Base-by-base conservation (phyloP, 30 jellyfish, hydroid and myxozoan genomes). In the Morbakka virulenta region DNA sequence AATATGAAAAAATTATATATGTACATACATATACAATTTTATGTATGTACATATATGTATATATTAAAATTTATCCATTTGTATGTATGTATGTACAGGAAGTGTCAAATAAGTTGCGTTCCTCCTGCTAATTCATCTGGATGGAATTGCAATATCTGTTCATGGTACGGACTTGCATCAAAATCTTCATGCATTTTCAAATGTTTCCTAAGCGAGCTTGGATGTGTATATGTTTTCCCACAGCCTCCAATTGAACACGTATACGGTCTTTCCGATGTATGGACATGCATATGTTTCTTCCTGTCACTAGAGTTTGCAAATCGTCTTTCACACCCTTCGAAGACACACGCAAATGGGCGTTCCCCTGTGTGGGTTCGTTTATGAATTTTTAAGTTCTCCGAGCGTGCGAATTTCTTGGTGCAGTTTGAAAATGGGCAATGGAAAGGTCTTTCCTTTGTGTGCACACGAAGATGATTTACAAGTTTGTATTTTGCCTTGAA, bases 261-360 rank as follows among this genome's bases (percentile, higher is more conserved):
- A 79, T 81, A 85, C 48, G 96, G 93, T 67, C 85, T 91, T 52
- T 91, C 98, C 12, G 96, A 73, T 17, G 95, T 9, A 64, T 91
- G 98, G 0, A 91, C 98, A 61, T 91, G 98, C 96, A 85, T 83
- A 74, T 91, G 98, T 36, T 91, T 91, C 84, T 91, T 91, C 0
- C 98, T 89, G 35, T 91, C 98, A 41, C 96, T 85, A 2, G 98
- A 91, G 41, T 91, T 91, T 13, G 98, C 98, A 64, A 91, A 91
- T 28, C 98, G 76, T 64, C 98, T 82, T 25, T 86, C 96, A 67
- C 98, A 91, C 76, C 98, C 96, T 27, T 80, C 79, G 67, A 74
- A 89, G 52, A 84, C 96, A 51, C 98, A 91, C 24, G 79, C 86
- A 72, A 91, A 91, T 29, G 98, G 98, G 29, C 85, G 84, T 50